A percentile compares a stretch with the other conserved stretches of the same genome.
Conservation (phyloP, 2,113 vertebrate species). For the Cynoglossus semilaevis region DNA sequence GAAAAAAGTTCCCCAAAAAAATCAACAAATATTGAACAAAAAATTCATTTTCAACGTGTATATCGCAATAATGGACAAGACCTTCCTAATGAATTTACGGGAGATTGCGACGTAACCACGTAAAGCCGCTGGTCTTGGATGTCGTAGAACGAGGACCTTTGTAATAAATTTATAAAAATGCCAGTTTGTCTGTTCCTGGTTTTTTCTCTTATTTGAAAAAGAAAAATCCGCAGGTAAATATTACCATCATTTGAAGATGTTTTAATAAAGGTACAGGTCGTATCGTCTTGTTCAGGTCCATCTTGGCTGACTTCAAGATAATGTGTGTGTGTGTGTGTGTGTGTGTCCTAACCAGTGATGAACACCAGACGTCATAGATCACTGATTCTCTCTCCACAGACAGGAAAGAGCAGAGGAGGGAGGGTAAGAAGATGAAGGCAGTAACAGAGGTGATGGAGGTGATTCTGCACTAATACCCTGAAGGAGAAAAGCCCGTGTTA, state of each 20-base stretch:
- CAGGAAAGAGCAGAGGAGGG: conserved; percentile 6
- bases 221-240: background rate
- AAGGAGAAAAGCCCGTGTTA: conserved; percentile 24
- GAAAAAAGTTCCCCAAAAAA: too few species aligned
- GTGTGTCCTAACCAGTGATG: conserved; percentile 33
- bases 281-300: background rate
- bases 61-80: too few species aligned
- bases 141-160: too few species aligned
- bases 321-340: conserved; percentile 10
- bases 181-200: too few species aligned
- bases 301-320: conserved; percentile 10
- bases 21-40: too few species aligned
- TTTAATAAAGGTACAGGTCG: background rate
- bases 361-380: conserved; percentile 48
- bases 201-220: too few species aligned
- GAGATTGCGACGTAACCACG: too few species aligned
- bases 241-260: background rate
- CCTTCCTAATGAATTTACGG: too few species aligned
- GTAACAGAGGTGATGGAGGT: conserved; percentile 28
- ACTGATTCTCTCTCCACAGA: conserved; percentile 41
- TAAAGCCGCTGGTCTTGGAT: too few species aligned
- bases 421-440: conserved; percentile 42
- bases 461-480: conserved; percentile 41
- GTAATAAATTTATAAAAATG: too few species aligned
- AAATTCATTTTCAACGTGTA: too few species aligned